Evolutionary conservation across 1,140 invertebrate species (phyloP).

Genomic region (Chlorops oryzae): DNA sequence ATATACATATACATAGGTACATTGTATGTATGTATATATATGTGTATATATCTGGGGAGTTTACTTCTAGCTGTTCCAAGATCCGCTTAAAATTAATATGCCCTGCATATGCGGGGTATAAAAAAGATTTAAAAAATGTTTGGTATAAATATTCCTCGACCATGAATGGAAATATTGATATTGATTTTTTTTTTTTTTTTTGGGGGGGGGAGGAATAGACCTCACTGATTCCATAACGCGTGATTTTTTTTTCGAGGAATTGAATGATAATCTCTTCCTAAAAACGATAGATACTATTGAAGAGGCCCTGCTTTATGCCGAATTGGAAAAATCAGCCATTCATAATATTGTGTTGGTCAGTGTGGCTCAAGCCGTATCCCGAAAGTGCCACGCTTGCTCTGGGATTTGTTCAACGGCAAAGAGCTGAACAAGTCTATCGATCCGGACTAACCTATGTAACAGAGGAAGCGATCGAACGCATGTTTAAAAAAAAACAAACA

Average conservation of each 20-base stretch:
- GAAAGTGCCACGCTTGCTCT: slow-evolving; percentile 90
- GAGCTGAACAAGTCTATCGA: slow-evolving; percentile 95
- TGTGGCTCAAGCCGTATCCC: slow-evolving; percentile 98
- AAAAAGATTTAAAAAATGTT: too few species aligned
- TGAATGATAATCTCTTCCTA: slow-evolving; percentile 88
- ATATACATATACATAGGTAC: too few species aligned
- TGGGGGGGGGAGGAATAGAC: slow-evolving; percentile 95
- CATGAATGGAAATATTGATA: slow-evolving; percentile 89
- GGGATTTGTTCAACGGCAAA: slow-evolving; percentile 96
- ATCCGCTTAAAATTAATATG: too few species aligned
- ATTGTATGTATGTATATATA: too few species aligned
- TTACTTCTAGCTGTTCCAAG: too few species aligned
- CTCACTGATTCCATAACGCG: slow-evolving; percentile 93
- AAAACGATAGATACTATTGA: slow-evolving; percentile 92
- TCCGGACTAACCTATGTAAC: too few species aligned
- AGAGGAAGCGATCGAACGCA: too few species aligned
- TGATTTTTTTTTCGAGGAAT: slow-evolving; percentile 90
- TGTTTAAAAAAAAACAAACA: too few species aligned
- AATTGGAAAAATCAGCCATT: slow-evolving; percentile 85
- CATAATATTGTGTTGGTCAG: slow-evolving; percentile 96
- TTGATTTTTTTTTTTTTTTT: slow-evolving; percentile 89
- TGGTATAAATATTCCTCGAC: too few species aligned
- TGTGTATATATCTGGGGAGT: too few species aligned
- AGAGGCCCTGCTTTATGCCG: slow-evolving; percentile 87
- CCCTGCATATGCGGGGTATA: too few species aligned